Base-by-base conservation (phyloP, 1,140 invertebrate species). In the Lithobius niger region DNA sequence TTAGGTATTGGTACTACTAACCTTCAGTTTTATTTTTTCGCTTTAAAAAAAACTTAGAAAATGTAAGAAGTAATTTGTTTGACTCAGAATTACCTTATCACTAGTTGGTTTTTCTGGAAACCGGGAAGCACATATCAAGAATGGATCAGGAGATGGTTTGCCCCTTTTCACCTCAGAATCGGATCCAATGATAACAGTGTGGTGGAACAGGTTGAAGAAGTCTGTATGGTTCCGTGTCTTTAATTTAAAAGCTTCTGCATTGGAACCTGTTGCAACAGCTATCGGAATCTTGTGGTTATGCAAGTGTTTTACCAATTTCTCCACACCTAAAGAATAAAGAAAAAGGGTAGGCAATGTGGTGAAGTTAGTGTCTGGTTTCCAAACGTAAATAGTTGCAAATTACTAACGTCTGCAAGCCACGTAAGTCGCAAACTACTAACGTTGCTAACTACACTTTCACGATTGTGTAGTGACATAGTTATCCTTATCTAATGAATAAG, bases 141-240 rank as follows among this genome's bases (percentile, higher is more conserved):
- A 98, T 64, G 93, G 89, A 70, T 97, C 92, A 0, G 94, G 94
- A 58, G 81, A 79, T 15, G 94, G 94, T 76, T 98, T 97, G 24
- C 93, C 91, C 59, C 79, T 74, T 62, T 82, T 84, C 0, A 97
- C 87, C 59, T 94, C 90, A 2, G 81, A 78, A 72, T 97, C 93
- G 6, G 83, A 82, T 48, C 84, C 84, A 1, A 85, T 88, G 59
- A 85, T 79, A 0, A 96, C 89, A 63, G 81, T 79, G 66, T 93
- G 92, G 63, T 83, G 71, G 66, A 94, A 95, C 19, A 83, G 64
- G 24, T 71, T 66, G 62, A 92, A 77, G 1, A 93, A 63, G 27
- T 87, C 77, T 42, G 76, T 75, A 65, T 91, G 81, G 21, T 80
- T 72, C 16, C 75, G 75, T 0, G 83, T 83, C 73, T 97, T 97